Conservation (phyloP, 2,888 invertebrate genomes). For the Ommatoiulus sabulosus region DNA sequence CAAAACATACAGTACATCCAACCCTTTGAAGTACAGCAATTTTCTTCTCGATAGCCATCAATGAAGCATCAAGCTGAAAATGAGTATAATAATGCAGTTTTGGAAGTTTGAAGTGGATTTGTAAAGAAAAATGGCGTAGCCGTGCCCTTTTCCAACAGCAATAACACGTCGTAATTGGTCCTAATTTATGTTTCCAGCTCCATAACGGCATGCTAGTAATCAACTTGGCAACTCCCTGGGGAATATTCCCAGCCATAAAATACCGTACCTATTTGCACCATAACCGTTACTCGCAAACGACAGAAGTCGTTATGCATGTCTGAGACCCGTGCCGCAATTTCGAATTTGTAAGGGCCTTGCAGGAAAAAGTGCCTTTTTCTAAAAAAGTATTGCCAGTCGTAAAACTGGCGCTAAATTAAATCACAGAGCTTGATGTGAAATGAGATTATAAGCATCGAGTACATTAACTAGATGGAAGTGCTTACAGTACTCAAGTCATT, state of each 20-base stretch:
- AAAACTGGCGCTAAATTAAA: constrained; percentile 34
- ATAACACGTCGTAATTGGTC: constrained; percentile 32
- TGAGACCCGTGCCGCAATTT: not conserved
- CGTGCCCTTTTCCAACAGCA: not conserved
- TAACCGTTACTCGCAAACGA: not conserved
- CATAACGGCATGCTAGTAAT: not conserved
- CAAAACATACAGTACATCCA: no score
- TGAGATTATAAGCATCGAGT: not conserved
- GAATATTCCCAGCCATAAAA: not conserved
- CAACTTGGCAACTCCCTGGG: constrained; percentile 14
- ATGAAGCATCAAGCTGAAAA: constrained; percentile 34
- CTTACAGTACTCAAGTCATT: no score
- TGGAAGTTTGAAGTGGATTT: not conserved
- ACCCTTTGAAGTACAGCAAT: not conserved
- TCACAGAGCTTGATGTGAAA: not conserved
- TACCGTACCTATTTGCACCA: not conserved
- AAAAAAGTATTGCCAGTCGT: not conserved
- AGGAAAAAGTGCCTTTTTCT: not conserved
- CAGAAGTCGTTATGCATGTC: constrained; percentile 24
- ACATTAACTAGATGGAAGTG: not conserved
- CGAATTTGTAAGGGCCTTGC: not conserved
- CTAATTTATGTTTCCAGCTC: constrained; percentile 20
- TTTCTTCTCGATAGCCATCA: not conserved
- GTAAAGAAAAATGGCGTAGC: constrained; percentile 11
- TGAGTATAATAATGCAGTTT: not conserved